Base-by-base conservation (phyloP, 2,797 vertebrate species). In the Pyrrhura leucotis region DNA sequence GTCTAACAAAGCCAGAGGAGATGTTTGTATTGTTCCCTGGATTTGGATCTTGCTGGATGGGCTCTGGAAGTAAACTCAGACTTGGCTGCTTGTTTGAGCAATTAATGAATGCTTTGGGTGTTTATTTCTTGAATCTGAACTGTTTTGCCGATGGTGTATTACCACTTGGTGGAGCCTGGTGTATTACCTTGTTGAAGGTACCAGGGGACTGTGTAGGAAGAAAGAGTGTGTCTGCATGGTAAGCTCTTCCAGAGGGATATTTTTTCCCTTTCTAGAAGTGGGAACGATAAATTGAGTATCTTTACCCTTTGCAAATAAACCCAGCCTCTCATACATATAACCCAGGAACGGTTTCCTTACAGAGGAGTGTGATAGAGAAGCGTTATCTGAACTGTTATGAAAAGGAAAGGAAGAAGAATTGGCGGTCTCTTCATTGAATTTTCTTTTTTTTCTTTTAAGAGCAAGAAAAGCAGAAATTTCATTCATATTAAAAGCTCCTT, bases 21-120 rank as follows among this genome's bases (percentile, higher is more conserved):
- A 72, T 19, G 21, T 42, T 88, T 31, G 25, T 33, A 0, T 63
- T 1, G 0, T 53, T 51, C 16, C 25, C 28, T 59, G 53, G 28
- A 9, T 88, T 85, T 83, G 35, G 35, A 69, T 91, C 26, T 23
- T 91, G 14, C 73, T 88, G 53, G 42, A 11, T 6, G 1, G 33
- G 16, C 51, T 76, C 44, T 42, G 73, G 86, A 68, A 68, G 23
- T 25, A 65, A 59, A 67, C 40, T 79, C 44, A 7, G 53, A 17
- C 22, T 40, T 71, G 42, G 25, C 42, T 79, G 14, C 28, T 82
- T 53, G 5, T 45, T 74, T 85, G 68, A 54, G 31, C 44, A 61
- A 35, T 40, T 37, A 48, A 10, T 73, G 15, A 78, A 2, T 82
- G 26, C 56, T 90, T 58, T 48, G 15, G 69, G 14, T 0, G 0